Evolutionary conservation across 2,888 invertebrate genomes (phyloP).

Genomic region (Polydrusus cervinus): DNA sequence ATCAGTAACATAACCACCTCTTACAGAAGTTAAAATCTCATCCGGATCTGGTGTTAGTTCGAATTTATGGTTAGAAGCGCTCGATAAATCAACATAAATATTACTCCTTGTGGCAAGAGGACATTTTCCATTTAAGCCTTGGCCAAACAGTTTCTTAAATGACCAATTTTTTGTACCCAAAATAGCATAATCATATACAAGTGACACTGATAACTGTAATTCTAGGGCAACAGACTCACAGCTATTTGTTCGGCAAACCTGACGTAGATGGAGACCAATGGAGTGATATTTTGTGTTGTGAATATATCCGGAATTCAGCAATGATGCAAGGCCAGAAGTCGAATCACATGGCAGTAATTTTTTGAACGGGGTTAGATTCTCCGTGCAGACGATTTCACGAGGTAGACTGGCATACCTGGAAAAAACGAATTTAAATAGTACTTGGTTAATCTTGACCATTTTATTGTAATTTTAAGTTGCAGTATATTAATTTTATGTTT

Average conservation of each 20-base stretch:
- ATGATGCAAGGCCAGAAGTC: constrained; percentile 88
- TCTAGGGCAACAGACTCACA: constrained; percentile 79
- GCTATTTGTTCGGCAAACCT: constrained; percentile 78
- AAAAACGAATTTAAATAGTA: constrained; percentile 31
- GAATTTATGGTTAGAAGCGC: constrained; percentile 77
- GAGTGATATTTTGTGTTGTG: constrained; percentile 96
- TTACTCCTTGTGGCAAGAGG: constrained; percentile 85
- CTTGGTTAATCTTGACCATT: no score
- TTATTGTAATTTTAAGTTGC: no score
- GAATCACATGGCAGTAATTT: constrained; percentile 96
- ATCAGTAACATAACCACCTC: constrained; percentile 80
- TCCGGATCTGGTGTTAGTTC: constrained; percentile 79
- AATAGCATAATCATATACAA: constrained; percentile 88
- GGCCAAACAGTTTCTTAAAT: constrained; percentile 89
- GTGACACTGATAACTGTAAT: constrained; percentile 87
- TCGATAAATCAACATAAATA: constrained; percentile 86
- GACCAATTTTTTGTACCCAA: constrained; percentile 86
- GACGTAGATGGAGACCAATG: constrained; percentile 87
- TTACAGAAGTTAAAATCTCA: constrained; percentile 74
- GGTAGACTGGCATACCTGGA: constrained; percentile 91
- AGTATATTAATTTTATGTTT: no score
- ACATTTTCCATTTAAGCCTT: constrained; percentile 87
- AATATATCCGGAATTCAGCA: constrained; percentile 92
- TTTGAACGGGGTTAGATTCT: constrained; percentile 99
- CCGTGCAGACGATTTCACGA: constrained; percentile 97